Conservation (phyloP, 2,888 invertebrate species). For the Lamellibrachia satsuma region DNA sequence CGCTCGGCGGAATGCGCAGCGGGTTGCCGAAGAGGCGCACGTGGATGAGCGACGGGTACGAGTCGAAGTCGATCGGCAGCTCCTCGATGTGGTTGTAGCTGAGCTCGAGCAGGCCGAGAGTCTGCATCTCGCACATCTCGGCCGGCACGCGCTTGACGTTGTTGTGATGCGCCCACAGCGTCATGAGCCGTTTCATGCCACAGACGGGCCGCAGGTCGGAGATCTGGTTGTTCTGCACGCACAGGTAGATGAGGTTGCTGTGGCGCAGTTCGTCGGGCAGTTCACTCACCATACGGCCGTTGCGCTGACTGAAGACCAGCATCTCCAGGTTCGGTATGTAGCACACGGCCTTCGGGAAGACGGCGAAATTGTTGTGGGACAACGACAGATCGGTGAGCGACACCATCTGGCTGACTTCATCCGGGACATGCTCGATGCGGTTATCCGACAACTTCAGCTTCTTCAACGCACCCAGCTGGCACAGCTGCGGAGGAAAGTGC, state of each 20-base stretch:
- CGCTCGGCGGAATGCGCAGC: constrained; percentile 58
- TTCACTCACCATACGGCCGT: constrained; percentile 50
- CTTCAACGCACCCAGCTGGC: constrained; percentile 45
- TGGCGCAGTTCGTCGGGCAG: constrained; percentile 53
- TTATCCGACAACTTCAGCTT: constrained; percentile 53
- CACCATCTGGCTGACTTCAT: constrained; percentile 82
- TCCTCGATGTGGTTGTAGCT: constrained; percentile 22
- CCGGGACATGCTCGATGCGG: constrained; percentile 49
- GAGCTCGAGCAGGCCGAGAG: constrained; percentile 8
- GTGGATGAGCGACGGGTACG: constrained; percentile 31
- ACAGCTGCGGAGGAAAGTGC: constrained; percentile 49
- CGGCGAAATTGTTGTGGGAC: constrained; percentile 57
- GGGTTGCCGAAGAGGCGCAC: constrained; percentile 60
- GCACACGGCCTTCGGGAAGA: constrained; percentile 56
- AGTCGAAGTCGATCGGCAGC: background rate
- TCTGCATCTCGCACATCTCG: constrained; percentile 23
- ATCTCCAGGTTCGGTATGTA: constrained; percentile 52
- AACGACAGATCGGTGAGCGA: constrained; percentile 51
- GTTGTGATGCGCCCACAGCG: constrained; percentile 55
- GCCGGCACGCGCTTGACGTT: constrained; percentile 22
- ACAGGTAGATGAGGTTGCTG: constrained; percentile 48
- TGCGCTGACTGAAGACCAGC: constrained; percentile 53
- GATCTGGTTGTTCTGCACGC: constrained; percentile 55
- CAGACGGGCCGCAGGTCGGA: constrained; percentile 49
- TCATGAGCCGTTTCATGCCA: constrained; percentile 52